Percentiles rank a stretch among this genome's conserved stretches.
Conservation (phyloP, 2,113 vertebrate species). For the Mugil cephalus region DNA sequence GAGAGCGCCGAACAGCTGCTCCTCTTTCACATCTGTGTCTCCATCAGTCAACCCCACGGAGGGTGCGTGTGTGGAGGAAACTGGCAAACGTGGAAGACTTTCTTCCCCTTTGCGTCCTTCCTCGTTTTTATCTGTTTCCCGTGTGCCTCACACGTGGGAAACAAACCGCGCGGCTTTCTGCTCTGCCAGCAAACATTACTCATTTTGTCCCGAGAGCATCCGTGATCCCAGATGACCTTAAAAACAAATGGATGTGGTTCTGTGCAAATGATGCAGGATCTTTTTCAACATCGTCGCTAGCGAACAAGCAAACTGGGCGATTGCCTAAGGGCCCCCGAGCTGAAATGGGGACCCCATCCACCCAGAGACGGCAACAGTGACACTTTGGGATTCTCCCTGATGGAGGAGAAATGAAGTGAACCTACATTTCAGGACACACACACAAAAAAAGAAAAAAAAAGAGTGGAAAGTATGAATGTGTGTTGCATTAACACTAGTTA, state of each 20-base stretch:
- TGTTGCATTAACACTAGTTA: too few species aligned
- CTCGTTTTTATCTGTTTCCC: constrained; percentile 11
- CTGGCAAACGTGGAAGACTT: constrained; percentile 21
- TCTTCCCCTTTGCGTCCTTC: background rate
- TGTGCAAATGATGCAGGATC: background rate
- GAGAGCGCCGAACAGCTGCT: constrained; percentile 69
- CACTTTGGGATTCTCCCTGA: too few species aligned
- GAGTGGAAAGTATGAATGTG: too few species aligned
- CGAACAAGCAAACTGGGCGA: too few species aligned
- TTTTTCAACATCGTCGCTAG: background rate
- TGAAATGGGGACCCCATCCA: too few species aligned
- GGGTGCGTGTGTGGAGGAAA: constrained; percentile 20
- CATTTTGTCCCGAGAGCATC: constrained; percentile 7
- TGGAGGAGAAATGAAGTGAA: too few species aligned
- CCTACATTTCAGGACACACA: too few species aligned
- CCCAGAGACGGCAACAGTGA: too few species aligned
- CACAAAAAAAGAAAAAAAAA: too few species aligned
- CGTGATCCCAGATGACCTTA: background rate
- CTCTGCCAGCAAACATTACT: constrained; percentile 7
- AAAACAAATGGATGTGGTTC: constrained; percentile 28
- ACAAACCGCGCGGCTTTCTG: background rate
- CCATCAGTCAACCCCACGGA: constrained; percentile 47
- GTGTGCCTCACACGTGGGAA: background rate
- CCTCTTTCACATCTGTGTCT: constrained; percentile 63
- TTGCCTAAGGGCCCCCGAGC: too few species aligned